Conservation (phyloP, 53 echinoderm and acorn worm species). For the Holothuria leucospilota region DNA sequence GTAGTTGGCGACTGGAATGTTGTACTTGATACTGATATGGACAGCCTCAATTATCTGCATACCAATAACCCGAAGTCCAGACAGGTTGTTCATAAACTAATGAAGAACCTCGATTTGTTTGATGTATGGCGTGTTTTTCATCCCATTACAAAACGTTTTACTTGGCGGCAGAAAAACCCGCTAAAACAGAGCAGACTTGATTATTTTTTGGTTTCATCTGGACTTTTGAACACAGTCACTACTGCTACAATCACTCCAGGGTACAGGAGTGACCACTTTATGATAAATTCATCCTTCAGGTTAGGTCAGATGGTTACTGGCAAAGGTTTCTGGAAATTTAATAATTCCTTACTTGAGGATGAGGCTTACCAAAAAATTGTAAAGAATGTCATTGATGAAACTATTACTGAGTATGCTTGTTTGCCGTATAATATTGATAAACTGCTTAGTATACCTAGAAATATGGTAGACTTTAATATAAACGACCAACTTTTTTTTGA, state of each 20-base stretch:
- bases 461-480: too few species aligned
- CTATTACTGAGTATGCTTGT: too few species aligned
- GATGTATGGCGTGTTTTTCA: too few species aligned
- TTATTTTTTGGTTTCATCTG: conserved; percentile 30
- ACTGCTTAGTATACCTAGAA: too few species aligned
- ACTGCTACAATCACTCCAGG: not conserved
- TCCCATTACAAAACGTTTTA: too few species aligned
- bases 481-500: too few species aligned
- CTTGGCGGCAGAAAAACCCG: too few species aligned
- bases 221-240: not conserved
- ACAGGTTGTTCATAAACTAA: not conserved
- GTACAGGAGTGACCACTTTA: conserved; percentile 38
- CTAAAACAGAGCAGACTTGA: not conserved
- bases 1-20: too few species aligned
- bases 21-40: not conserved
- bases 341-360: not conserved
- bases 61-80: too few species aligned
- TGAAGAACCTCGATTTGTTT: conserved; percentile 5
- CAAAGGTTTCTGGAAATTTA: conserved; percentile 32
- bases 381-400: too few species aligned
- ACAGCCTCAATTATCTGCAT: conserved; percentile 7
- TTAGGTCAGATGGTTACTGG: not conserved
- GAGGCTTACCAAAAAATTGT: too few species aligned
- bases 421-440: too few species aligned
- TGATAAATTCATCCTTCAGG: not conserved